Percentiles rank a stretch among this genome's conserved stretches.
Evolutionary conservation across 2,113 vertebrate species (phyloP).

Genomic region (Rhinichthys klamathensis): DNA sequence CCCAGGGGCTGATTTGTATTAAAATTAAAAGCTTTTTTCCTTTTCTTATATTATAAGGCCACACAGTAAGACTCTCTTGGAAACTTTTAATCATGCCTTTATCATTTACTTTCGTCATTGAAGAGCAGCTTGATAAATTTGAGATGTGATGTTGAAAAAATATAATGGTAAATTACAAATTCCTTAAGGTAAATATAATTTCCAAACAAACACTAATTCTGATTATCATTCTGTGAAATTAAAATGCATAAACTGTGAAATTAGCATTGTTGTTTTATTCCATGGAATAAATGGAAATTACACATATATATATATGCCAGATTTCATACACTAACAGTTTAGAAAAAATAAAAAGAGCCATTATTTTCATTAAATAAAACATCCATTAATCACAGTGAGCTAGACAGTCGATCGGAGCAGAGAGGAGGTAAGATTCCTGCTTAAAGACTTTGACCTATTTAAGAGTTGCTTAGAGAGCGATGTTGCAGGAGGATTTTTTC

Average conservation of each 20-base stretch:
- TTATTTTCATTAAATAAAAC: neutral
- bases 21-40: neutral
- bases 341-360: neutral
- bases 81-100: neutral
- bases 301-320: too few relatives aligned
- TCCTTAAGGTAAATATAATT: neutral
- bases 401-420: neutral
- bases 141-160: neutral
- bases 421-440: conserved; percentile 39
- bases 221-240: too few relatives aligned
- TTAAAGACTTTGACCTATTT: conserved; percentile 46
- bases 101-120: neutral
- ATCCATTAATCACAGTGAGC: neutral
- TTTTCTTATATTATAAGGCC: neutral
- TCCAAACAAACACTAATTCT: neutral
- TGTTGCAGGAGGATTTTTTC: neutral
- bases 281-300: neutral
- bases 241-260: neutral
- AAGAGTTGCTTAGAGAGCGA: conserved; percentile 19
- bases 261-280: neutral
- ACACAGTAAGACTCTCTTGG: too few relatives aligned
- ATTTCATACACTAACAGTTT: neutral
- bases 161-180: neutral
- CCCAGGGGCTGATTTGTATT: neutral
- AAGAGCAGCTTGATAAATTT: neutral